Percentiles rank a stretch among this genome's conserved stretches.
Evolutionary conservation across 2,888 invertebrate genomes (phyloP).

Genomic region (Craniophora ligustri): DNA sequence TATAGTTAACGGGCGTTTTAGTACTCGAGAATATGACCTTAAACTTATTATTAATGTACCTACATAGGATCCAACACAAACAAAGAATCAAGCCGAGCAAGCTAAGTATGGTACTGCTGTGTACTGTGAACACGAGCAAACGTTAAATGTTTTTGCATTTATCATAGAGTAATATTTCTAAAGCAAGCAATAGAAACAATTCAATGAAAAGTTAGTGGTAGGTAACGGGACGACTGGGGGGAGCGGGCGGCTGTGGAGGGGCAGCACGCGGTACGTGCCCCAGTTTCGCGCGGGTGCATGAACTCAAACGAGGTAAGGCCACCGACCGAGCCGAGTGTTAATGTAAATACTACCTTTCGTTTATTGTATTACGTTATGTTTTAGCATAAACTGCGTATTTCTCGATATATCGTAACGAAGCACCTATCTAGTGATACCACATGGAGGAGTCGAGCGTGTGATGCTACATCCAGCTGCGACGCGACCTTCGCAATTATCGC

Average conservation of each 20-base stretch:
- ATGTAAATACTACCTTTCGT: slow-evolving; percentile 73
- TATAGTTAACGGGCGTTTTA: slow-evolving; percentile 51
- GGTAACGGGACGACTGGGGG: slow-evolving; percentile 76
- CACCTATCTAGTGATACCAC: slow-evolving; percentile 82
- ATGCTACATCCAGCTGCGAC: slow-evolving; percentile 83
- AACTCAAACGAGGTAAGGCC: slow-evolving; percentile 89
- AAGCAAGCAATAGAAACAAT: slow-evolving; percentile 75
- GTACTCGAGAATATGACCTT: slow-evolving; percentile 60
- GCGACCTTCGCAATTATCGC: slow-evolving; percentile 85
- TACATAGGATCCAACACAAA: slow-evolving; percentile 44
- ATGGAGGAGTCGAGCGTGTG: slow-evolving; percentile 80
- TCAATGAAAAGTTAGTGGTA: slow-evolving; percentile 85
- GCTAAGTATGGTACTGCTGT: slow-evolving; percentile 39
- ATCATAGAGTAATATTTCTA: slow-evolving; percentile 63
- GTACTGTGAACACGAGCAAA: slow-evolving; percentile 35
- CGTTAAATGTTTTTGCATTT: slow-evolving; percentile 56
- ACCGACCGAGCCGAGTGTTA: slow-evolving; percentile 79
- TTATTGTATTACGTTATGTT: slow-evolving; percentile 57
- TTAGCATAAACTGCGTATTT: slow-evolving; percentile 57
- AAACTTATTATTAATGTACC: slow-evolving; percentile 61
- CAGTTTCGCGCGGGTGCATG: slow-evolving; percentile 88
- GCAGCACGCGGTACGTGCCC: slow-evolving; percentile 85
- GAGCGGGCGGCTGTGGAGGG: slow-evolving; percentile 63
- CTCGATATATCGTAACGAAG: slow-evolving; percentile 81
- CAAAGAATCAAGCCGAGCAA: slow-evolving; percentile 45